Evolutionary conservation across 2,113 vertebrate species (phyloP).

Genomic region (Aegithalos caudatus): DNA sequence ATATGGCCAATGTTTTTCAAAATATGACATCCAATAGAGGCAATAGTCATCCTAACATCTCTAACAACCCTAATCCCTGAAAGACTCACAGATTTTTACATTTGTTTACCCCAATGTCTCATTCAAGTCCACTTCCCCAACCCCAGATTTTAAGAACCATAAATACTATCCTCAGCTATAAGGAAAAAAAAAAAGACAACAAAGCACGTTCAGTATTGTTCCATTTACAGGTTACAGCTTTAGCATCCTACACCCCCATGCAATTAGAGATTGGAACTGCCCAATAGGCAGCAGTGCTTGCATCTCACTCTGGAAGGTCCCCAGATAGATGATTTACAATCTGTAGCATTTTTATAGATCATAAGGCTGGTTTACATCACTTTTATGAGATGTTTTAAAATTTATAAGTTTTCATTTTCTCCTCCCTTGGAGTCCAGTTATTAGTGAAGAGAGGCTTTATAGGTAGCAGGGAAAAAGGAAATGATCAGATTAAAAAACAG

Average conservation of each 20-base stretch:
- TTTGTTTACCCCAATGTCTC: neutral
- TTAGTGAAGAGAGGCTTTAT: neutral
- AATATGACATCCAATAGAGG: neutral
- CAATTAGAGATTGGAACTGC: neutral
- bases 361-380: neutral
- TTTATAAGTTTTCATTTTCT: conserved; percentile 23
- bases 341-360: conserved; percentile 16
- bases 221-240: neutral
- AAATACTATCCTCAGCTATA: neutral
- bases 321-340: neutral
- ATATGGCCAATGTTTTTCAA: neutral
- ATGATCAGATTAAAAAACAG: neutral
- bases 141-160: neutral
- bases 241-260: neutral
- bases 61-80: neutral
- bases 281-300: neutral
- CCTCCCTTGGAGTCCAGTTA: neutral
- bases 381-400: conserved; percentile 26
- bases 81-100: neutral
- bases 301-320: neutral
- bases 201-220: neutral
- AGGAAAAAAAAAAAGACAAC: neutral
- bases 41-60: neutral
- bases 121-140: neutral
- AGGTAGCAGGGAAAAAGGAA: neutral